Percentiles rank a stretch among this genome's conserved stretches.
phyloP scores from a whole-genome alignment of 2,113 vertebrate species.

The Odontesthes bonariensis region DNA sequence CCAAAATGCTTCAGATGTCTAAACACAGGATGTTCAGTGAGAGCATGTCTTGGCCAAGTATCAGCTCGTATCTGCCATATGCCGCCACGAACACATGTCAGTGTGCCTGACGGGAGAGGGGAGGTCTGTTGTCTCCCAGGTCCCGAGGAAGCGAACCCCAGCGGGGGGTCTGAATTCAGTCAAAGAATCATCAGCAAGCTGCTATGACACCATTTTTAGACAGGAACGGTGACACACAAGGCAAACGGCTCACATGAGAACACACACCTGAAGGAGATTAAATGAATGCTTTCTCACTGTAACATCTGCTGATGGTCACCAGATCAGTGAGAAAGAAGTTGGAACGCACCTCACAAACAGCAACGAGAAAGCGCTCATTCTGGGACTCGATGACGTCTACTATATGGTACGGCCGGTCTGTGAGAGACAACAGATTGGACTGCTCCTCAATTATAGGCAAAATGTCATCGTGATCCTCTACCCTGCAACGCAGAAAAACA shows the following conservation, averaged over 20 bases:
- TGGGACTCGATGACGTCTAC: slow-evolving; percentile 85
- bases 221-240: not conserved
- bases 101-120: slow-evolving; percentile 82
- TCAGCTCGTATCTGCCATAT: slow-evolving; percentile 90
- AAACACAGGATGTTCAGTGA: slow-evolving; percentile 78
- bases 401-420: slow-evolving; percentile 81
- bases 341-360: slow-evolving; percentile 90
- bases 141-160: slow-evolving; percentile 51
- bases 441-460: slow-evolving; percentile 79
- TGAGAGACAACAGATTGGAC: slow-evolving; percentile 67
- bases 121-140: slow-evolving; percentile 73
- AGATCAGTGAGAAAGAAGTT: not conserved
- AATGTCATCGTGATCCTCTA: slow-evolving; percentile 91
- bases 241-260: not conserved
- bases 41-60: slow-evolving; percentile 73
- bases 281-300: too few relatives aligned
- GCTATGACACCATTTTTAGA: slow-evolving; percentile 16
- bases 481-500: slow-evolving; percentile 71
- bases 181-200: slow-evolving; percentile 35
- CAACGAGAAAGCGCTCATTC: slow-evolving; percentile 80
- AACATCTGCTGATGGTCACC: too few relatives aligned
- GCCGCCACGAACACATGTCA: slow-evolving; percentile 86
- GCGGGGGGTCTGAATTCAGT: slow-evolving; percentile 42
- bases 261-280: not conserved
- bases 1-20: slow-evolving; percentile 77